Evolutionary conservation across 2,797 vertebrate genomes (phyloP).

Genomic region (Iguana delicatissima): DNA sequence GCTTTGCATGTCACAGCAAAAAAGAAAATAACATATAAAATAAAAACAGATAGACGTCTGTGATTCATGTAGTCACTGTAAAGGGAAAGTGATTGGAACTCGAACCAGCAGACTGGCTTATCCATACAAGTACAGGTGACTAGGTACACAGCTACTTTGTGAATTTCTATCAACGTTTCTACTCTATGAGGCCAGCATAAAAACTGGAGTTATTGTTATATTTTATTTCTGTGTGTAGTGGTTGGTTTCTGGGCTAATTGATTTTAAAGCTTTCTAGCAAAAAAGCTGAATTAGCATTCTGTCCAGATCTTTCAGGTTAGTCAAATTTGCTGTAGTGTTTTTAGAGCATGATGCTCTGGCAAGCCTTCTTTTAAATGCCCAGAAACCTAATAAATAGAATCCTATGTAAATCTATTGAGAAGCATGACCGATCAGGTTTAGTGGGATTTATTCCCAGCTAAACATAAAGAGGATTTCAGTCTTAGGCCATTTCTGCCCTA

Average conservation of each 20-base stretch:
- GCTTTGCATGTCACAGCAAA: not conserved
- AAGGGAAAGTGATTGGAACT: not conserved
- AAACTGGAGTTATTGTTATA: not conserved
- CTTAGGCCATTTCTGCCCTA: too few species aligned
- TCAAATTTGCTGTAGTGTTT: not conserved
- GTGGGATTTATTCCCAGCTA: not conserved
- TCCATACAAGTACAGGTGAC: too few species aligned
- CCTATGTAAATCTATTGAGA: not conserved
- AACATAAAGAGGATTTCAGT: too few species aligned
- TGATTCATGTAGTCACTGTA: not conserved
- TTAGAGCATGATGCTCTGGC: not conserved
- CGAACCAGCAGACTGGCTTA: not conserved
- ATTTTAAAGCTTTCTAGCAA: not conserved
- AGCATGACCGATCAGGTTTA: not conserved
- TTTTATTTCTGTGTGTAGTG: not conserved
- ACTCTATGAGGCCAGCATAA: not conserved
- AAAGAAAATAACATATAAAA: not conserved
- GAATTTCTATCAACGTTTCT: constrained; percentile 18
- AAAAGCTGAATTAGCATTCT: not conserved
- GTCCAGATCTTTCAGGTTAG: not conserved
- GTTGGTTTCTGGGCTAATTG: too few species aligned
- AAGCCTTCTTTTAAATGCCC: not conserved
- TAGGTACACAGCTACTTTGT: not conserved
- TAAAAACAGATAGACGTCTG: not conserved
- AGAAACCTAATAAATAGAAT: not conserved